phyloP scores from a whole-genome alignment of 2,797 vertebrate species.

The Coreius guichenoti region DNA sequence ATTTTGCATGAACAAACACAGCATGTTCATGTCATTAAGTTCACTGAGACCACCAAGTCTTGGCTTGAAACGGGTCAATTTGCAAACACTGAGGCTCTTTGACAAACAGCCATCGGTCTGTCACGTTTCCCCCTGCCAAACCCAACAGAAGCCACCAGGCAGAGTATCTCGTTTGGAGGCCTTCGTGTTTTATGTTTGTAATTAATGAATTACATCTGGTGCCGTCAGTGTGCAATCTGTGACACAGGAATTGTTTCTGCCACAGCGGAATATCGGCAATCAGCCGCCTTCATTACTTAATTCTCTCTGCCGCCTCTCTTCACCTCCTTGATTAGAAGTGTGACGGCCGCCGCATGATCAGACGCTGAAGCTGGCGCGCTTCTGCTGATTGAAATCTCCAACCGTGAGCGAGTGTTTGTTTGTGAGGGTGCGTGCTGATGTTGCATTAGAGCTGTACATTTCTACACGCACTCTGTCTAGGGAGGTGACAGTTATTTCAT shows the following conservation, averaged over 20 bases:
- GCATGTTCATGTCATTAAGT: neutral
- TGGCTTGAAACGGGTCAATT: constrained; percentile 44
- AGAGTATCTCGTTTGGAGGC: constrained; percentile 66
- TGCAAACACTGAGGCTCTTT: constrained; percentile 45
- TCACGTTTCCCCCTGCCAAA: constrained; percentile 67
- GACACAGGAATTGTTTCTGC: constrained; percentile 79
- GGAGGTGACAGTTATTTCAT: too few species aligned
- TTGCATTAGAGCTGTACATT: neutral
- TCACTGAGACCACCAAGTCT: neutral
- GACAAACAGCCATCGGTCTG: constrained; percentile 59
- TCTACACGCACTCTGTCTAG: neutral
- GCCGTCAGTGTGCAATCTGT: constrained; percentile 83
- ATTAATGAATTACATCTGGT: constrained; percentile 84
- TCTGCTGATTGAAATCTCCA: constrained; percentile 54
- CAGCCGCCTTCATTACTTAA: constrained; percentile 80
- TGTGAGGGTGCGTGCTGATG: neutral
- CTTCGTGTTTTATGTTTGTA: constrained; percentile 77
- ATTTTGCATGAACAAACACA: neutral
- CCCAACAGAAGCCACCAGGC: constrained; percentile 69
- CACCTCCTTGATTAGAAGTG: constrained; percentile 78
- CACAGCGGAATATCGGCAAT: constrained; percentile 78
- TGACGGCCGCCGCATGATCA: constrained; percentile 7
- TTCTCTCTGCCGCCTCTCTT: constrained; percentile 76
- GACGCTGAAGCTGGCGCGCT: neutral
- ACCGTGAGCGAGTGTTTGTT: constrained; percentile 1